These are phyloP conservation scores for Dyspetes luteomarginatus DNA, from an alignment of 2,888 invertebrate species.

Conservation along the genomic window DNA sequence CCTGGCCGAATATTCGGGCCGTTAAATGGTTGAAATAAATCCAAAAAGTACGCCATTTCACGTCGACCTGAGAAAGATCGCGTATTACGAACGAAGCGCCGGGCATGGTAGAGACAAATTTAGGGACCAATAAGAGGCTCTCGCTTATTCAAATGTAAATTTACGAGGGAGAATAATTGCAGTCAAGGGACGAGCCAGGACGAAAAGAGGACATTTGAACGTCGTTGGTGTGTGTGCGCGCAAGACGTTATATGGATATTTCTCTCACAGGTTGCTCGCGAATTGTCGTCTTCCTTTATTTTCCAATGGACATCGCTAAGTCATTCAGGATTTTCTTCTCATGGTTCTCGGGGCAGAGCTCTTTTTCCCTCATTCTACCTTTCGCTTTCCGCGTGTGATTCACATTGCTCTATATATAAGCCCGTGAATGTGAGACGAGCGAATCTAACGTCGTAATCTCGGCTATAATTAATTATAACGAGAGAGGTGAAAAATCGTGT, in stretches of 20 bases:
- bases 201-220: constrained; percentile 51
- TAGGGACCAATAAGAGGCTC: constrained; percentile 68
- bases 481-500: constrained; percentile 66
- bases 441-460: constrained; percentile 67
- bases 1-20: constrained; percentile 59
- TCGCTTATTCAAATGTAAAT: constrained; percentile 70
- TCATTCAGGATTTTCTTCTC: constrained; percentile 61
- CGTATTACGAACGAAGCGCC: constrained; percentile 55
- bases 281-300: constrained; percentile 56
- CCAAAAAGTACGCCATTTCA: constrained; percentile 62
- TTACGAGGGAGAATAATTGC: constrained; percentile 70
- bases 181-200: constrained; percentile 51
- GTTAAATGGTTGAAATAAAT: constrained; percentile 69
- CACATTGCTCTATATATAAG: constrained; percentile 42
- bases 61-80: constrained; percentile 43
- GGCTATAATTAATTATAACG: constrained; percentile 68
- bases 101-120: constrained; percentile 66
- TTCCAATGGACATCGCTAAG: constrained; percentile 61
- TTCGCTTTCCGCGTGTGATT: constrained; percentile 60
- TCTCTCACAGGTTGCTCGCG: constrained; percentile 1
- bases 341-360: constrained; percentile 19
- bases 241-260: constrained; percentile 1
- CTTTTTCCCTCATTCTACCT: constrained; percentile 49
- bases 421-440: constrained; percentile 51
- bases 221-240: constrained; percentile 27